These are phyloP conservation scores for Hydra vulgaris DNA, from an alignment of 30 jellyfish, hydroid and myxozoan genomes.

Conservation along the genomic window DNA sequence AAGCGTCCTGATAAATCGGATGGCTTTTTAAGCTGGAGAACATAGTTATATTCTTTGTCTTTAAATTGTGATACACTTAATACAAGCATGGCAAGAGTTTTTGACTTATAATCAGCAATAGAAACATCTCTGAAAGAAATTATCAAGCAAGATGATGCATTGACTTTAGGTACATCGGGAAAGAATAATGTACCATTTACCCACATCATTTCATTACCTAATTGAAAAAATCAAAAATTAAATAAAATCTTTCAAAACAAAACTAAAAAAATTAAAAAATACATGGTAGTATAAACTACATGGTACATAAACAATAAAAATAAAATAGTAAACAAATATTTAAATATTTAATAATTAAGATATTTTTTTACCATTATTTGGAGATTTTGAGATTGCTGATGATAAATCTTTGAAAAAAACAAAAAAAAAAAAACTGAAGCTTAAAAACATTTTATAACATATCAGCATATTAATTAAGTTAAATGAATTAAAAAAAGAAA, in stretches of 20 bases:
- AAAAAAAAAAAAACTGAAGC: too few species aligned
- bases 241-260: not conserved
- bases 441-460: too few species aligned
- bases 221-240: not conserved
- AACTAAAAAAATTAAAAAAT: too few species aligned
- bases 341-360: too few species aligned
- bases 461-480: too few species aligned
- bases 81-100: constrained; percentile 5
- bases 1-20: not conserved
- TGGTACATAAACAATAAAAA: too few species aligned
- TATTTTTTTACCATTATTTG: too few species aligned
- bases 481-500: too few species aligned
- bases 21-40: constrained; percentile 5
- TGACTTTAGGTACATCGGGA: constrained; percentile 37
- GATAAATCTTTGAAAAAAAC: too few species aligned
- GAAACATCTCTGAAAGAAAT: constrained; percentile 34
- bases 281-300: too few species aligned
- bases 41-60: constrained; percentile 14
- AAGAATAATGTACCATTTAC: constrained; percentile 47
- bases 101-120: constrained; percentile 47
- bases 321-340: too few species aligned
- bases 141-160: constrained; percentile 47
- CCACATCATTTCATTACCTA: constrained; percentile 35
- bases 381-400: too few species aligned
- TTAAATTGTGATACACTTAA: constrained; percentile 38